A percentile compares a stretch with the other conserved stretches of the same genome.
Conservation (phyloP, 1,140 invertebrate genomes). For the Drosophila pseudoobscura region DNA sequence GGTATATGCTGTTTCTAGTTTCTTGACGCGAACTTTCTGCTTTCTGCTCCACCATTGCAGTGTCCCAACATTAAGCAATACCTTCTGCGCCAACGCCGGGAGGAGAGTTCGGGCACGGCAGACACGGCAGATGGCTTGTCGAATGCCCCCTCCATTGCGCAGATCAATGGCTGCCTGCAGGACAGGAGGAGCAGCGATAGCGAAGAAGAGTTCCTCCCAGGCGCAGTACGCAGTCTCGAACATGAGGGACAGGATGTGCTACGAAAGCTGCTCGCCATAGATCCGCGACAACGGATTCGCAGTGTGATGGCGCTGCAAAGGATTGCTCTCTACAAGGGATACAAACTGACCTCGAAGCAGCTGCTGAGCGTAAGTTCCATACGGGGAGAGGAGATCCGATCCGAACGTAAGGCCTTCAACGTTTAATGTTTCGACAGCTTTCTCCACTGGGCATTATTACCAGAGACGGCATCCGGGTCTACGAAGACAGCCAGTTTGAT, state of each 20-base stretch:
- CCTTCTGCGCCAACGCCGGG: slow-evolving; percentile 12
- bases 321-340: slow-evolving; percentile 84
- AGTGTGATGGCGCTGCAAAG: slow-evolving; percentile 83
- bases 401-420: too few relatives aligned
- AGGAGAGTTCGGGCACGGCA: neutral
- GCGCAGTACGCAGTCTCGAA: slow-evolving; percentile 60
- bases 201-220: slow-evolving; percentile 53
- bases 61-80: slow-evolving; percentile 44
- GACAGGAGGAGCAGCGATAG: slow-evolving; percentile 24
- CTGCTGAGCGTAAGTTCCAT: slow-evolving; percentile 48
- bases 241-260: slow-evolving; percentile 83
- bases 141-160: slow-evolving; percentile 48
- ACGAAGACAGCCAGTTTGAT: slow-evolving; percentile 31
- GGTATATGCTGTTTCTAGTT: too few relatives aligned
- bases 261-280: slow-evolving; percentile 81
- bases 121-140: slow-evolving; percentile 28
- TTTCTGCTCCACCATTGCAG: slow-evolving; percentile 13
- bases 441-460: slow-evolving; percentile 57
- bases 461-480: slow-evolving; percentile 46
- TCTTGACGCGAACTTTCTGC: neutral
- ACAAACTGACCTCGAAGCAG: slow-evolving; percentile 67
- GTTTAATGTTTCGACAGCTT: slow-evolving; percentile 14
- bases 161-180: slow-evolving; percentile 51
- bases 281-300: slow-evolving; percentile 83
- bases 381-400: neutral